Evolutionary conservation across 30 jellyfish, hydroid and myxozoan species (phyloP).

Genomic region (Rhopilema esculentum): DNA sequence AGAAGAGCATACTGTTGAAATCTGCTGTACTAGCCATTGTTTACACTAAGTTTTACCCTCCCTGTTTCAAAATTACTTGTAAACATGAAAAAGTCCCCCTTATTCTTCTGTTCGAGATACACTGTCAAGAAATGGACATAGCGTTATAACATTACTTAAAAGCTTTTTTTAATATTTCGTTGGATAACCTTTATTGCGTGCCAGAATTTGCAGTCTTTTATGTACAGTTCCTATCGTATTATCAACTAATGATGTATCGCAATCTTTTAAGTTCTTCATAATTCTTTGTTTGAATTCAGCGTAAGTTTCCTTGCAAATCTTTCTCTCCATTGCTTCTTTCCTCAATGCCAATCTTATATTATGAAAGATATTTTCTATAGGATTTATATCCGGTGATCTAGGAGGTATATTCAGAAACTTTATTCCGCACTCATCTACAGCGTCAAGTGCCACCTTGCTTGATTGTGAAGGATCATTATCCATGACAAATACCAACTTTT

Average conservation of each 20-base stretch:
- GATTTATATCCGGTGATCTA: too few relatives aligned
- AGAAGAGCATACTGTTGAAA: background rate
- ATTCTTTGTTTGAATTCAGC: background rate
- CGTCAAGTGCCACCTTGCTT: background rate
- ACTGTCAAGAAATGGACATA: background rate
- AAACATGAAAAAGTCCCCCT: background rate
- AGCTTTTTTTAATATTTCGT: background rate
- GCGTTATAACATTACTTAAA: background rate
- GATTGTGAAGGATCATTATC: slow-evolving; percentile 8
- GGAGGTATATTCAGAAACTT: background rate
- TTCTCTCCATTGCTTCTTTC: background rate
- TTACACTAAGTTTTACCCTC: background rate
- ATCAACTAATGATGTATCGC: background rate
- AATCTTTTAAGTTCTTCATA: background rate
- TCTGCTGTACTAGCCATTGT: background rate
- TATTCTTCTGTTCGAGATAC: background rate
- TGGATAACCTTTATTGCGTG: background rate
- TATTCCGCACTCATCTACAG: background rate
- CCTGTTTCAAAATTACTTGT: background rate
- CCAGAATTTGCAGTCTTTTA: slow-evolving; percentile 10
- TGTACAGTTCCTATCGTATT: too few relatives aligned
- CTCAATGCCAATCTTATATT: background rate
- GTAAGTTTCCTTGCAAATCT: background rate
- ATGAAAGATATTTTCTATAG: background rate
- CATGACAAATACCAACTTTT: background rate